phyloP scores from a whole-genome alignment of 2,113 vertebrate species.

The Felis chaus region DNA sequence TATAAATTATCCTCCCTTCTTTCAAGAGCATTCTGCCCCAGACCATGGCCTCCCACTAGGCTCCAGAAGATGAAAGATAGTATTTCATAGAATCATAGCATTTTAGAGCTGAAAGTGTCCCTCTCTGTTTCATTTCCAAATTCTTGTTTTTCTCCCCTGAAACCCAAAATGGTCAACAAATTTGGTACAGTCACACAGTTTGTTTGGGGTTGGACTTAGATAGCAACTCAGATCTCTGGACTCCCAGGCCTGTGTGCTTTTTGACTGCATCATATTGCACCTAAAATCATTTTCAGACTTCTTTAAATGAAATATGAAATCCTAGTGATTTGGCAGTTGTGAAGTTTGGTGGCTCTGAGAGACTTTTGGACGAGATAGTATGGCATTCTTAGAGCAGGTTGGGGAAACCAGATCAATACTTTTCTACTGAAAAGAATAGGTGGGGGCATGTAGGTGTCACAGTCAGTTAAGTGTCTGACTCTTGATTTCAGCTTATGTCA shows the following conservation, averaged over 20 bases:
- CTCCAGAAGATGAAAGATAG: not conserved
- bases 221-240: not conserved
- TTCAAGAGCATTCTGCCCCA: not conserved
- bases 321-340: not conserved
- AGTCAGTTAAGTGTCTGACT: too few relatives aligned
- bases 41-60: not conserved
- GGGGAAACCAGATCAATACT: not conserved
- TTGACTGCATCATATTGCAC: not conserved
- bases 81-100: not conserved
- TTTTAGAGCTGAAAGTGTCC: conserved; percentile 14
- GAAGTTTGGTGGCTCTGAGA: conserved; percentile 29
- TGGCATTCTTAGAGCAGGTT: not conserved
- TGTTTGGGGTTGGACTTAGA: not conserved
- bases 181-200: not conserved
- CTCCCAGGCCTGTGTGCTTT: not conserved
- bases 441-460: too few relatives aligned
- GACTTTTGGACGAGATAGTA: not conserved
- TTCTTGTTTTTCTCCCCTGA: conserved; percentile 18
- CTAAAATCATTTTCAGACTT: not conserved
- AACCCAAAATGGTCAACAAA: not conserved
- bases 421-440: not conserved
- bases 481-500: too few relatives aligned
- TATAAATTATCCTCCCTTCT: not conserved
- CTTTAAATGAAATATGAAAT: not conserved
- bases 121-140: conserved; percentile 23